Evolutionary conservation across 2,113 vertebrate species (phyloP).

Genomic region (Cyphomyrus discorhynchus): DNA sequence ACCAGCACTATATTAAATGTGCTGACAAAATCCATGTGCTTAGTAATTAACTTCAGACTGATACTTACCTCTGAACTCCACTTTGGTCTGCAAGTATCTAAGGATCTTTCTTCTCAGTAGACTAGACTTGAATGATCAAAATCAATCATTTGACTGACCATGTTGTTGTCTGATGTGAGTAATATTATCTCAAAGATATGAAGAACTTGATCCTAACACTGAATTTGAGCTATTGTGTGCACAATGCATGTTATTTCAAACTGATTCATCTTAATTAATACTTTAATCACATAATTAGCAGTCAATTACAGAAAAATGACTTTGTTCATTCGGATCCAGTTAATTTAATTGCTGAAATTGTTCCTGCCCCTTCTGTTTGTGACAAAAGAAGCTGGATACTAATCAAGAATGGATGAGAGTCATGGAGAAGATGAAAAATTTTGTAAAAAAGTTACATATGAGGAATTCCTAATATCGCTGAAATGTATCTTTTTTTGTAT

Average conservation of each 20-base stretch:
- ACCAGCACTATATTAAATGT: background rate
- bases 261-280: background rate
- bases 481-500: background rate
- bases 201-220: background rate
- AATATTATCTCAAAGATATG: background rate
- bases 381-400: background rate
- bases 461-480: background rate
- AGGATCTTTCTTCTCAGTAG: background rate
- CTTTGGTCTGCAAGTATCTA: background rate
- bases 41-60: background rate
- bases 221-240: background rate
- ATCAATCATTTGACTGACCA: background rate
- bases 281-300: background rate
- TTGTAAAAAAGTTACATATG: background rate
- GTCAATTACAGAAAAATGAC: background rate
- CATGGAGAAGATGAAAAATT: background rate
- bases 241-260: background rate
- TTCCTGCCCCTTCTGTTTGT: background rate
- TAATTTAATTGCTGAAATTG: background rate
- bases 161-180: background rate
- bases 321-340: background rate
- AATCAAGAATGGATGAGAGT: background rate
- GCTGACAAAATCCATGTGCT: background rate
- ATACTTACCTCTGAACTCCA: background rate
- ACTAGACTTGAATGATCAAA: background rate